Evolutionary conservation across 1,140 invertebrate genomes (phyloP).

Genomic region (Bombus impatiens): DNA sequence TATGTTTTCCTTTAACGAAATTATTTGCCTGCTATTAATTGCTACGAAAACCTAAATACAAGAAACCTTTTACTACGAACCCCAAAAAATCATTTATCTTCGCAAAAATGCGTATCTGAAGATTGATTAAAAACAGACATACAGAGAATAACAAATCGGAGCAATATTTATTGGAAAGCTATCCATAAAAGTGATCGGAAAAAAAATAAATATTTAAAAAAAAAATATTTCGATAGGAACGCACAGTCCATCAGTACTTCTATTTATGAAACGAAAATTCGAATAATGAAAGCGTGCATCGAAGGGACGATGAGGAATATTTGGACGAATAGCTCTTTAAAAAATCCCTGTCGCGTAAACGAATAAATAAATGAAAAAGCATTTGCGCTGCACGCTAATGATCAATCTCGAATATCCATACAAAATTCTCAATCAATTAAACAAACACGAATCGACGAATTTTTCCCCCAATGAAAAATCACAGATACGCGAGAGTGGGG

Average conservation of each 20-base stretch:
- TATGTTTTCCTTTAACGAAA: neutral
- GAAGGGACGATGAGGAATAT: neutral
- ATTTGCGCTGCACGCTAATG: neutral
- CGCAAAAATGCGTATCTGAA: neutral
- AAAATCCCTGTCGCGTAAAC: neutral
- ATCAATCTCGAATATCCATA: neutral
- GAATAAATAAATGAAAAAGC: neutral
- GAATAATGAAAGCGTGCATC: neutral
- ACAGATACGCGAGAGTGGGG: no score
- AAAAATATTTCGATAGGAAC: neutral
- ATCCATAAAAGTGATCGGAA: constrained; percentile 20
- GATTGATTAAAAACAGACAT: neutral
- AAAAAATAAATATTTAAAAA: constrained; percentile 16
- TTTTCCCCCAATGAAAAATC: neutral
- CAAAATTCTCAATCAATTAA: neutral
- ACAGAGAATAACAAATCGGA: neutral
- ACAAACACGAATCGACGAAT: neutral
- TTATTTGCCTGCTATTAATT: neutral
- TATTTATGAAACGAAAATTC: neutral
- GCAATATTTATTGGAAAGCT: neutral
- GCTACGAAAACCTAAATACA: neutral
- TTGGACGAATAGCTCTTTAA: neutral
- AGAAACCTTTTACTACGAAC: neutral
- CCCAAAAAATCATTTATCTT: neutral
- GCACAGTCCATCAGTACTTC: neutral